Evolutionary conservation across 2,113 vertebrate species (phyloP), one percentile per base, ranked within the genome.

Genomic region (Tinamus guttatus): DNA sequence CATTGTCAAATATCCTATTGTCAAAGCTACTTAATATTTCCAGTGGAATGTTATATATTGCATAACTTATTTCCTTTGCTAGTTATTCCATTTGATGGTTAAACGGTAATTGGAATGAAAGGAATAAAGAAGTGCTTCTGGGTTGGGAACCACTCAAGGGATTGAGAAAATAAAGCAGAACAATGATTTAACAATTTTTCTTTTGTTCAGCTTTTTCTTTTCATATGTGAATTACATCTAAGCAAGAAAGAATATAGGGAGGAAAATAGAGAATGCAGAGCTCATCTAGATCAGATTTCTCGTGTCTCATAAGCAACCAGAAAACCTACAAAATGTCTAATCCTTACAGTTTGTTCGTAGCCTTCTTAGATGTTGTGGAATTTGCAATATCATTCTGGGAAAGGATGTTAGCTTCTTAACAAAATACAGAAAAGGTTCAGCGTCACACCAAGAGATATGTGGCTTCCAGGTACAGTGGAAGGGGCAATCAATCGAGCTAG

Each of bases 101-200:
- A 96, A 95, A 94, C 1, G 15, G 83, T 96, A 96, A 95, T 95
- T 96, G 79, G 84, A 93, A 85, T 88, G 82, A 95, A 96, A 96
- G 63, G 65, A 93, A 88, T 69, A 76, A 92, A 93, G 85, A 73
- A 93, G 76, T 63, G 81, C 73, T 96, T 75, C 82, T 95, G 89
- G 77, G 71, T 36, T 96, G 89, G 90, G 81, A 90, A 68, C 38
- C 59, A 87, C 92, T 90, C 91, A 71, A 68, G 92, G 91, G 87
- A 94, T 38, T 93, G 85, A 91, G 79, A 94, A 90, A 90, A 59
- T 92, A 70, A 95, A 92, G 67, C 77, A 93, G 82, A 96, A 94
- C 67, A 94, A 88, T 91, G 89, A 93, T 88, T 95, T 94, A 83
- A 91, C 87, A 41, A 87, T 91, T 90, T 75, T 83, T 91, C 87